These are phyloP conservation scores for Bufo gargarizans DNA, from an alignment of 2,113 vertebrate genomes.

Conservation along the genomic window DNA sequence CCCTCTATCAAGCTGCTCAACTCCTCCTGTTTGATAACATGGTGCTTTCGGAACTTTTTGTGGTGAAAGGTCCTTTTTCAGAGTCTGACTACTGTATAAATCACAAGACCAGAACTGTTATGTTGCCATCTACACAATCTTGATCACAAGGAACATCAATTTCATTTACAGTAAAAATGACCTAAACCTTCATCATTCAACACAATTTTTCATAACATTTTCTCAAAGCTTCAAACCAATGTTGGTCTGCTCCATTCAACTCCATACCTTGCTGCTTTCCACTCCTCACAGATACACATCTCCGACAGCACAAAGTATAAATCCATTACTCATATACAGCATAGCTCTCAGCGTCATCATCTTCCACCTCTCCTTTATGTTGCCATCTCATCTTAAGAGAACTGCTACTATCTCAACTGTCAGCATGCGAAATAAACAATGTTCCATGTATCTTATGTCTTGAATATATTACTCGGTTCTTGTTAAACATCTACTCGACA, in stretches of 20 bases:
- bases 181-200: background rate
- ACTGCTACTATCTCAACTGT: constrained; percentile 19
- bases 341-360: background rate
- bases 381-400: constrained; percentile 24
- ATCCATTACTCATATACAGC: constrained; percentile 8
- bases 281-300: background rate
- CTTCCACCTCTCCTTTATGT: constrained; percentile 4
- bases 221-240: background rate
- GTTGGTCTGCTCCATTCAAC: background rate
- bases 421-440: constrained; percentile 8
- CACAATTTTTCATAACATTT: background rate
- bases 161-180: background rate
- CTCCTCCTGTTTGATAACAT: too few relatives aligned
- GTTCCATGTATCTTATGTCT: background rate
- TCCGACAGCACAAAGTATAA: background rate
- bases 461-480: background rate
- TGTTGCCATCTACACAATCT: background rate
- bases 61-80: too few relatives aligned
- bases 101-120: background rate
- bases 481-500: background rate
- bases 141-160: background rate
- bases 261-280: background rate
- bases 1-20: too few relatives aligned
- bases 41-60: too few relatives aligned
- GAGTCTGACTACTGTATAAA: background rate